Conservation (phyloP, 2,888 invertebrate genomes). For the Sceliomorpha sp. region DNA sequence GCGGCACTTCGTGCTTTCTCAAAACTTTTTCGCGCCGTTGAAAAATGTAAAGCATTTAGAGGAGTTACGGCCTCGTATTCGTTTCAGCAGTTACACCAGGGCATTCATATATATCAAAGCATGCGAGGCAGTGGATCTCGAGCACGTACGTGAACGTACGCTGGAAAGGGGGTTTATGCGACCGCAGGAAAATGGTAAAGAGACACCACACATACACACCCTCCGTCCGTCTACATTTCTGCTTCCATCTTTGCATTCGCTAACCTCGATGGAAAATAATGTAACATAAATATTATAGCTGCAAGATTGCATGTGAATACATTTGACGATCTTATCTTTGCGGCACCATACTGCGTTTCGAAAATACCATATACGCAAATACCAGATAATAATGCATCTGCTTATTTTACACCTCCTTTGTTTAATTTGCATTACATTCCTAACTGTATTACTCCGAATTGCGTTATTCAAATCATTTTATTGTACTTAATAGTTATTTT, state of each 20-base stretch:
- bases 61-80: conserved; percentile 49
- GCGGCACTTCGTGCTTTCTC: conserved; percentile 40
- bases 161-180: conserved; percentile 27
- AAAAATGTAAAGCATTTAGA: conserved; percentile 53
- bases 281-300: conserved; percentile 44
- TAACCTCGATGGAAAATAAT: conserved; percentile 40
- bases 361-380: conserved; percentile 36
- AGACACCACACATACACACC: conserved; percentile 24
- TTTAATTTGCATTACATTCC: too few relatives aligned
- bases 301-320: conserved; percentile 48
- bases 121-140: conserved; percentile 38
- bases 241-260: conserved; percentile 24
- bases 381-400: conserved; percentile 35
- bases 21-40: conserved; percentile 47
- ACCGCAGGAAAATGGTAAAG: conserved; percentile 39
- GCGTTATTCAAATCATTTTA: too few relatives aligned
- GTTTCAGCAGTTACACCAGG: conserved; percentile 47
- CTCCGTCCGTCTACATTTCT: conserved; percentile 20
- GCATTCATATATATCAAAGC: conserved; percentile 48
- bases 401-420: too few relatives aligned
- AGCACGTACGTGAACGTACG: conserved; percentile 32
- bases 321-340: conserved; percentile 39
- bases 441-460: too few relatives aligned
- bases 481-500: too few relatives aligned
- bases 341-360: conserved; percentile 31